Evolutionary conservation across 2,113 vertebrate species (phyloP).

Genomic region (Sylvia atricapilla): DNA sequence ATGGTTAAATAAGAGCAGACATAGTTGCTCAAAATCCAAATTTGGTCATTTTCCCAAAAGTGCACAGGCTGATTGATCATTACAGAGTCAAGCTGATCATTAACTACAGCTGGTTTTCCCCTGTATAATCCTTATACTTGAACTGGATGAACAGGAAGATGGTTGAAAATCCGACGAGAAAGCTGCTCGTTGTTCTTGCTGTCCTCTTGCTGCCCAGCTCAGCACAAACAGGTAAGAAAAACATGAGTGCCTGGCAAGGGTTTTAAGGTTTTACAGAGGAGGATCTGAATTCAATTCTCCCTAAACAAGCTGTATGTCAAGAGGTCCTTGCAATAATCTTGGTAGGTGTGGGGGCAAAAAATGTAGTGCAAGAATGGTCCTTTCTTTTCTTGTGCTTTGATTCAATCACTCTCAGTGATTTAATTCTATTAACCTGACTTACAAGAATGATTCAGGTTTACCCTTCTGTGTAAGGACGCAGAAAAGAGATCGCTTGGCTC

Average conservation of each 20-base stretch:
- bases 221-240: constrained; percentile 51
- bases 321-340: background rate
- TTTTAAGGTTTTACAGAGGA: background rate
- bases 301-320: background rate
- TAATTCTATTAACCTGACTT: background rate
- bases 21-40: background rate
- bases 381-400: background rate
- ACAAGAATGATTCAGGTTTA: background rate
- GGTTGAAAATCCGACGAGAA: background rate
- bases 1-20: background rate
- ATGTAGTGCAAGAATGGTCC: background rate
- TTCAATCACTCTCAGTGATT: background rate
- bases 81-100: background rate
- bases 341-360: background rate
- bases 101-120: background rate
- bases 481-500: background rate
- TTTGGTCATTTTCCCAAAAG: background rate
- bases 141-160: background rate
- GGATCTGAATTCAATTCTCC: background rate
- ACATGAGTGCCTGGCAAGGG: background rate
- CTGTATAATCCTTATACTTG: background rate
- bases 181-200: background rate
- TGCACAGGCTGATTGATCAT: background rate
- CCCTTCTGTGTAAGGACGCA: background rate
- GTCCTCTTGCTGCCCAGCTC: constrained; percentile 1